phyloP scores from a whole-genome alignment of 2,797 vertebrate species.

The Diceros bicornis region DNA sequence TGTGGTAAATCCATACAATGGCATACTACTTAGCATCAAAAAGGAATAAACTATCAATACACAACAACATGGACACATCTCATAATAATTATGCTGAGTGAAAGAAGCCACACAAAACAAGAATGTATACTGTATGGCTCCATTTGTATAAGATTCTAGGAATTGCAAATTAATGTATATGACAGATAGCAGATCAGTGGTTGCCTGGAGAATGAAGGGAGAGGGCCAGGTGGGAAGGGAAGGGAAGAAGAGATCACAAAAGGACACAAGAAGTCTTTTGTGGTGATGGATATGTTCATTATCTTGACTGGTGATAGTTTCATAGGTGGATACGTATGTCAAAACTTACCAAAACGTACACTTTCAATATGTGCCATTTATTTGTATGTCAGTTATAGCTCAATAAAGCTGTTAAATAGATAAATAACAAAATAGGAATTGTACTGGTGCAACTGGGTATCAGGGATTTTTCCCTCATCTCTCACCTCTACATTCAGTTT shows the following conservation, averaged over 20 bases:
- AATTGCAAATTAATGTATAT: not conserved
- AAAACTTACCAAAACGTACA: not conserved
- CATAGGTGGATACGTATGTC: not conserved
- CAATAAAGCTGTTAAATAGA: not conserved
- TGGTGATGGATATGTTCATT: not conserved
- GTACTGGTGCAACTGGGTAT: too few relatives aligned
- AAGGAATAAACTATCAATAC: not conserved
- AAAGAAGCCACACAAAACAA: not conserved
- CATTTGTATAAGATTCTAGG: constrained; percentile 29
- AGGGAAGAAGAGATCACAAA: not conserved
- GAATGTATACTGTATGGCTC: not conserved
- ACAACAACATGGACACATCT: not conserved
- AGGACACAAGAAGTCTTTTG: not conserved
- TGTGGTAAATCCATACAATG: not conserved
- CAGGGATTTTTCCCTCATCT: not conserved
- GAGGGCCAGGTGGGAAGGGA: too few relatives aligned
- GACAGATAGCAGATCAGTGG: not conserved
- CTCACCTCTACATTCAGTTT: constrained; percentile 27
- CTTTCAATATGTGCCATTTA: not conserved
- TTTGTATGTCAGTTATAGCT: not conserved
- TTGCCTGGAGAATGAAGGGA: not conserved
- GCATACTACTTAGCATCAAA: not conserved
- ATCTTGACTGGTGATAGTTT: not conserved
- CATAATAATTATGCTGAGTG: not conserved
- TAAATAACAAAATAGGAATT: not conserved